Base-by-base conservation (phyloP, 2,113 vertebrate species). In the Talpa occidentalis region DNA sequence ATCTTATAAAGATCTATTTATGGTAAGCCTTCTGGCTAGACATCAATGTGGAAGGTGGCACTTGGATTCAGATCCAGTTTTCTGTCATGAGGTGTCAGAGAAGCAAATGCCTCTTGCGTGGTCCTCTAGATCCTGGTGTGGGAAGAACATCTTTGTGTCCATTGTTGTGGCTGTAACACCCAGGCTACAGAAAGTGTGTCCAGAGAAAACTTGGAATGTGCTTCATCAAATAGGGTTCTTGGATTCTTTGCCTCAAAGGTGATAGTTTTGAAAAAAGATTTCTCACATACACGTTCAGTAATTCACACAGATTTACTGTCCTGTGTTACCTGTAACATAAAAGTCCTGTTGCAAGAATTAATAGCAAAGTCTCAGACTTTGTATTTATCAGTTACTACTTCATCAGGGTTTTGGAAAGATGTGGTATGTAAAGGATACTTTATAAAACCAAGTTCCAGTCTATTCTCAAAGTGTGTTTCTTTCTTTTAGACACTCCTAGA, bases 401-500 rank as follows among this genome's bases (percentile, higher is more conserved):
- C 54, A 54, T 81, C 64, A 96, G 44, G 3, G 82, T 54, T 95
- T 93, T 72, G n/a, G 60, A 70, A 88, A 89, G 22, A 28, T 59
- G 42, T 76, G 88, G 7, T 6, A 35, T 79, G 1, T 80, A 79
- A 80, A 94, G 9, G 12, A 1, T 67, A 5, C 73, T 76, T 93
- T 93, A n/a, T 94, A 94, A 94, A 85, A 4, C 2, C 52, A 84
- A 62, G 91, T 89, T 94, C 92, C 72, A 80, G 81, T 62, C 4
- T 87, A 67, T 95, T 66, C 17, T 94, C 91, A 94, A 30, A 89
- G 3, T 30, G 49, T 94, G 54, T 83, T 72, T 97, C 5, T 88
- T 40, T 73, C 72, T 88, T 37, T 73, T 88, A 99, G 99, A 99
- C 96, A 98, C 98, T 77, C 98, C 99, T 96, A 99, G 99, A 98